Base-by-base conservation (phyloP, 2,888 invertebrate genomes). In the Chalcosyrphus nemorum region DNA sequence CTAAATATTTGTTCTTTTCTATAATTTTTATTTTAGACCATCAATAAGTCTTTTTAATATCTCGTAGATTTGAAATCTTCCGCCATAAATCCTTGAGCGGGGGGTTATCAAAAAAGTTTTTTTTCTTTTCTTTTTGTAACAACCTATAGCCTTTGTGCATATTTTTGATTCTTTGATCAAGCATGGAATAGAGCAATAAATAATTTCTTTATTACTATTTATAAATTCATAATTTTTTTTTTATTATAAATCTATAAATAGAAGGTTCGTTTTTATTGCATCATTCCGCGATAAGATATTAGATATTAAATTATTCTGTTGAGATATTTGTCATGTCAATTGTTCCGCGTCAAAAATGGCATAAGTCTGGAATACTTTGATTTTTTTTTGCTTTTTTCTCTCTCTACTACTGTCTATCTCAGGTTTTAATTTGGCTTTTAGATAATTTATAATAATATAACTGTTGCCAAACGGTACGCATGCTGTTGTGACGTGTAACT, bases 211-310 rank as follows among this genome's bases (percentile, higher is more conserved):
- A 17, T 27, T 21, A 47, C 32, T 71, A 17, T 47, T 50, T 59
- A 43, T 52, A 61, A 52, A 17, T 35, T 27, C 52, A 6, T 5
- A 15, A 50, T 45, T 19, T 47, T 41, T 63, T 52, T 32, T 59
- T 4, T 15, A 13, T 24, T 35, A n/a, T n/a, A n/a, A 13, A 5
- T 61, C 54, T 72, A 72, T 47, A 43, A 38, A 24, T 74, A 61
- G 61, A 41, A 2, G 19, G 4, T 19, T 2, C 17, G 19, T 54
- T 45, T 74, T 56, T 13, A 9, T 43, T 41, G 17, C 32, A 41
- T 41, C 35, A 65, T 50, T 50, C 13, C 4, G 47, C 7, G 57
- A 47, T 47, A 27, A 17, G 61, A 45, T 45, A 61, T 47, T 43
- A 17, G 45, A 45, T 45, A 61, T 45, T 24, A 45, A 29, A 61